Conservation (phyloP, 2,888 invertebrate species). For the Dryomyza anilis region DNA sequence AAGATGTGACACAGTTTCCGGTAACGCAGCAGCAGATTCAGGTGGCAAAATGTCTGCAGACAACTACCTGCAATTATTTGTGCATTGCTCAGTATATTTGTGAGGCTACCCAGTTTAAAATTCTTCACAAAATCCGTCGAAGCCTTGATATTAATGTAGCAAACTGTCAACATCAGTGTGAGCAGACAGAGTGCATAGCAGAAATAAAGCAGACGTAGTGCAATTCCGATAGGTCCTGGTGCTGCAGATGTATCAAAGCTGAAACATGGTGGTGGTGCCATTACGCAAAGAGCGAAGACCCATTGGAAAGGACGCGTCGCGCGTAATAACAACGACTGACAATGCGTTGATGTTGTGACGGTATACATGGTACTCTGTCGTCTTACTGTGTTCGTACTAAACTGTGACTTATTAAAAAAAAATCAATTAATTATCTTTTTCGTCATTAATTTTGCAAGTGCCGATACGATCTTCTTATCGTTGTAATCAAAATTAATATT, state of each 20-base stretch:
- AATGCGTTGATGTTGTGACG: too few relatives aligned
- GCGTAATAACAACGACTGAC: neutral
- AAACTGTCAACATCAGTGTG: too few relatives aligned
- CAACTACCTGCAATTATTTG: conserved; percentile 33
- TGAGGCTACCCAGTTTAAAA: conserved; percentile 41
- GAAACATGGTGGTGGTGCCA: neutral
- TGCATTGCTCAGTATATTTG: conserved; percentile 35
- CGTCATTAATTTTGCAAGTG: too few relatives aligned
- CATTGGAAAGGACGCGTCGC: neutral
- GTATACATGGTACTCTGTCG: too few relatives aligned
- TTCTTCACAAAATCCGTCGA: conserved; percentile 27
- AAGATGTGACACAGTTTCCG: conserved; percentile 34
- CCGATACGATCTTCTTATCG: too few relatives aligned
- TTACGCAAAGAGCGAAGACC: neutral
- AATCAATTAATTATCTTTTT: too few relatives aligned
- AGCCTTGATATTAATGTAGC: conserved; percentile 17
- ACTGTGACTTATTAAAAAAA: too few relatives aligned
- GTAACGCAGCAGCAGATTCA: conserved; percentile 33
- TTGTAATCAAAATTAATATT: too few relatives aligned
- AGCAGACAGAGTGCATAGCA: too few relatives aligned
- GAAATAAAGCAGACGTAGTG: too few relatives aligned
- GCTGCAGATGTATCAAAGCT: neutral
- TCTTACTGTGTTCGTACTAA: too few relatives aligned
- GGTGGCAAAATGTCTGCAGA: conserved; percentile 30
- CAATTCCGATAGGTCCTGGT: neutral